Conservation (phyloP, 2,797 vertebrate species). For the Helostoma temminkii region DNA sequence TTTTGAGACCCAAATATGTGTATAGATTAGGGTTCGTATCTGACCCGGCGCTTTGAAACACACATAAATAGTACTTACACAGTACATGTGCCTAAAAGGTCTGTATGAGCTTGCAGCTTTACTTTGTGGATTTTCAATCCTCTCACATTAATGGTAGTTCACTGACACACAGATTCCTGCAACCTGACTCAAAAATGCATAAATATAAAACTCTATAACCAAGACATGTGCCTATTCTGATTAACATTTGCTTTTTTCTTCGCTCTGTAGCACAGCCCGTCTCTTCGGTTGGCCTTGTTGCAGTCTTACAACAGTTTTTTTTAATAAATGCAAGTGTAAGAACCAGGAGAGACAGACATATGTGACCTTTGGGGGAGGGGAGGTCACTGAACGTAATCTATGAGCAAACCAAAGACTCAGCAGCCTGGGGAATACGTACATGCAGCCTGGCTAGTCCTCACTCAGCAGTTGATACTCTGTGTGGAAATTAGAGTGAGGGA, state of each 20-base stretch:
- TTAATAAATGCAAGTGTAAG: conserved; percentile 22
- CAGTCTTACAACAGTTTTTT: conserved; percentile 17
- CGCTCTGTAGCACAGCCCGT: not conserved
- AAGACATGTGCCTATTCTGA: not conserved
- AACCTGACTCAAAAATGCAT: conserved; percentile 29
- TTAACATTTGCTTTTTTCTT: not conserved
- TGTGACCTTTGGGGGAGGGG: conserved; percentile 62
- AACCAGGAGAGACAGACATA: conserved; percentile 48
- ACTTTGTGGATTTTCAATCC: conserved; percentile 31
- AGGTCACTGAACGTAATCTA: conserved; percentile 57
- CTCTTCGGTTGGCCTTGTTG: not conserved
- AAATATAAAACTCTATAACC: conserved; percentile 18
- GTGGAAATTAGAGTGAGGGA: conserved; percentile 25
- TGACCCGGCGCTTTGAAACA: conserved; percentile 17
- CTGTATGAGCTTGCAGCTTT: conserved; percentile 51
- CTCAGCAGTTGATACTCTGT: conserved; percentile 40
- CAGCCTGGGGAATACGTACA: conserved; percentile 62
- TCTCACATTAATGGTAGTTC: conserved; percentile 14
- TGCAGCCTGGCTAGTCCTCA: conserved; percentile 27
- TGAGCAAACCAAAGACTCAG: conserved; percentile 66
- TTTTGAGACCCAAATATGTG: conserved; percentile 37
- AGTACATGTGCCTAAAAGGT: conserved; percentile 26
- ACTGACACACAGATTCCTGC: not conserved
- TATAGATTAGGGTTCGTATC: conserved; percentile 40
- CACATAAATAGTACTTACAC: conserved; percentile 42